Base-by-base conservation (phyloP, 2,113 vertebrate genomes). In the Oreotrochilus melanogaster region DNA sequence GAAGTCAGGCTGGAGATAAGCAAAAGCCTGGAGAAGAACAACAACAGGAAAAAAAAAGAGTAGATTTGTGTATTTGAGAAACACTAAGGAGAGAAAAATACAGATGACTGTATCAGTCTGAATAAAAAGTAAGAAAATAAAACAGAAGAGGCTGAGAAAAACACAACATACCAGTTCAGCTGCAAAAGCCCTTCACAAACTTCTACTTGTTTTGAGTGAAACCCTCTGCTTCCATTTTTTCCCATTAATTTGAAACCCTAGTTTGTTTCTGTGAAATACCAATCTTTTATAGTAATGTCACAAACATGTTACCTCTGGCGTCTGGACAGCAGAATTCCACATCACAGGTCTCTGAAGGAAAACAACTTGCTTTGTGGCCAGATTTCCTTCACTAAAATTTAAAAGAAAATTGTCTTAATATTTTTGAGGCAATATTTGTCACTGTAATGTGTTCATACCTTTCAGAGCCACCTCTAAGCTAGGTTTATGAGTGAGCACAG, bases 351-450 rank as follows among this genome's bases (percentile, higher is more conserved):
- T 98, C 98, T 99, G 99, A 73, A 99, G 98, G 76, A 99, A 99
- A 94, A 99, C 98, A 1, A 99, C 98, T 96, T 99, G 99, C 92
- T 99, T 99, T 18, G 99, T 99, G 85, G 99, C 99, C 92, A 99
- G 95, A 96, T 99, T 99, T 82, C 99, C 99, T 65, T 99, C 99
- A 92, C 99, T 99, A 96, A 37, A 97, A 97, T 61, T 7, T 22
- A 94, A 95, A 90, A 90, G 86, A 42, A 94, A 78, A 85, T 5
- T 42, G 14, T 62, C 42, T 96, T 39, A 90, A 18, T 60, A 61
- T 58, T 94, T 86, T 61, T 31, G 67, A 89, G 33, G 73, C 67
- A 76, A 1, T 24, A 86, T 61, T 11, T 69, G 30, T 66, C 67
- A 67, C 28, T 37, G 5, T 43, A 71, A 53, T 6, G n/a, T 1